These are phyloP conservation scores for Chymomyza costata DNA, from an alignment of 1,140 invertebrate genomes.

Conservation along the genomic window DNA sequence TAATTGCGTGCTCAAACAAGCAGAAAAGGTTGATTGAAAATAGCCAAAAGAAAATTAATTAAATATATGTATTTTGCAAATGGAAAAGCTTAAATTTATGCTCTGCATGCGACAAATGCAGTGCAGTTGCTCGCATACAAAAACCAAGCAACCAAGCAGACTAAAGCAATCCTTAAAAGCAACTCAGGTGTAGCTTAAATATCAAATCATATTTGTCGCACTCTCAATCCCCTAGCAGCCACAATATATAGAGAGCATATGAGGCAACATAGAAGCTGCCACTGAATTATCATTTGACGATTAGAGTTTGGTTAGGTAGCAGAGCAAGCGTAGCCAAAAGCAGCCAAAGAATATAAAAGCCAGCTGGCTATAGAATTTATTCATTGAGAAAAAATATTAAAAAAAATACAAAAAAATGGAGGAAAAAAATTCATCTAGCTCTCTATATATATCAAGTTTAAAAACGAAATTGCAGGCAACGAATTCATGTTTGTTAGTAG, in stretches of 20 bases:
- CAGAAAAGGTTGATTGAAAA: constrained; percentile 28
- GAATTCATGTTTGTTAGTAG: constrained; percentile 3
- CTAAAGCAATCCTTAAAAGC: constrained; percentile 12
- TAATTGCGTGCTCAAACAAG: constrained; percentile 44
- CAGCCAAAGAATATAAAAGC: no score
- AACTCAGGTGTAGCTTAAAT: constrained; percentile 44
- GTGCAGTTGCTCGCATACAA: no score
- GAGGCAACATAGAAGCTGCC: constrained; percentile 14
- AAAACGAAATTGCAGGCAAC: constrained; percentile 47
- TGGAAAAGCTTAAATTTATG: no score
- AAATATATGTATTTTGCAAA: not conserved
- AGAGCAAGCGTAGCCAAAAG: not conserved
- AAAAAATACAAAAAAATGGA: constrained; percentile 22
- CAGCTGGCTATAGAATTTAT: not conserved
- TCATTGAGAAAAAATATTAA: constrained; percentile 38
- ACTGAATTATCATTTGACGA: constrained; percentile 20
- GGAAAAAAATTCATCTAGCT: constrained; percentile 14
- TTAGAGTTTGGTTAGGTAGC: not conserved
- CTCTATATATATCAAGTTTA: constrained; percentile 7
- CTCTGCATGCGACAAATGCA: no score
- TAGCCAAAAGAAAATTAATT: constrained; percentile 8
- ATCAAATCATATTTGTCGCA: constrained; percentile 39
- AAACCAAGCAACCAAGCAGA: not conserved
- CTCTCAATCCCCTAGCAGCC: no score
- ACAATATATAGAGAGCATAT: not conserved